These are phyloP conservation scores for Ctenosaura bakeri DNA, from an alignment of 2,797 vertebrate species.

Conservation along the genomic window DNA sequence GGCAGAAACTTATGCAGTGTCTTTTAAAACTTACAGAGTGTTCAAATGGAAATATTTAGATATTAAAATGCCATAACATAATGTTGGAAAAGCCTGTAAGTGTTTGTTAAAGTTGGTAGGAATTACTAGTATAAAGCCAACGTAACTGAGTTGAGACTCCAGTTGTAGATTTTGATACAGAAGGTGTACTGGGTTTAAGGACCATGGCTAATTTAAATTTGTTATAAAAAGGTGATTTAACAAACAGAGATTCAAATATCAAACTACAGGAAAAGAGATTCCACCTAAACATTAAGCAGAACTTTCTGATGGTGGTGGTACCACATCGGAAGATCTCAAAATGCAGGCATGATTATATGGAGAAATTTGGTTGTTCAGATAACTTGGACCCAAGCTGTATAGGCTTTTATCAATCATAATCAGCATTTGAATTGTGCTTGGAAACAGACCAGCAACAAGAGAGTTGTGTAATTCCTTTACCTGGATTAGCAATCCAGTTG, in stretches of 20 bases:
- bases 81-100: neutral
- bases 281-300: too few relatives aligned
- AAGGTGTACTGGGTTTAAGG: neutral
- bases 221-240: slow-evolving; percentile 16
- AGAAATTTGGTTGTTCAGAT: too few relatives aligned
- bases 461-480: too few relatives aligned
- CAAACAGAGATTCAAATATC: slow-evolving; percentile 6
- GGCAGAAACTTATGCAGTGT: neutral
- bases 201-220: slow-evolving; percentile 27
- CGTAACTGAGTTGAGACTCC: neutral
- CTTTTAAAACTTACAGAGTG: neutral
- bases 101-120: neutral
- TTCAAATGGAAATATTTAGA: neutral
- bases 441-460: too few relatives aligned
- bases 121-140: neutral
- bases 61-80: neutral
- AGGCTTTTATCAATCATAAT: too few relatives aligned
- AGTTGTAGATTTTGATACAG: slow-evolving; percentile 7
- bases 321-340: too few relatives aligned
- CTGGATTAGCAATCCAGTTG: too few relatives aligned
- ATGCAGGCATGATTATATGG: too few relatives aligned
- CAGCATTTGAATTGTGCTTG: too few relatives aligned
- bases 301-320: too few relatives aligned
- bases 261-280: too few relatives aligned
- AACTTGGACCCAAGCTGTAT: too few relatives aligned